Evolutionary conservation across 1,140 invertebrate genomes (phyloP).

Genomic region (Aleiodes sp.): DNA sequence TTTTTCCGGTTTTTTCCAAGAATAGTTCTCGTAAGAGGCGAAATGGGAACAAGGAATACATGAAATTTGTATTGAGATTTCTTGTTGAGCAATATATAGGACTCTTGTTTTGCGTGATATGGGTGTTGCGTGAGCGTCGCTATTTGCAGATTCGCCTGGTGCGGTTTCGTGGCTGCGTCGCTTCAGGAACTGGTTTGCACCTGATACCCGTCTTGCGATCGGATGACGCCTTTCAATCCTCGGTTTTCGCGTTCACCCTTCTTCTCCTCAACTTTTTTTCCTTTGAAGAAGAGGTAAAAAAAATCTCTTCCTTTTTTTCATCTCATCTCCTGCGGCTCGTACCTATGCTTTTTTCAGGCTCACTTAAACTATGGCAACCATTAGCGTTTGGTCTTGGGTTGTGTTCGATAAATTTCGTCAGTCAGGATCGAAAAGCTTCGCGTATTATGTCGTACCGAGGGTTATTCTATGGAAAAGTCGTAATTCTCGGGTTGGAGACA

Average conservation of each 20-base stretch:
- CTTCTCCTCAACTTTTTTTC: conserved; percentile 36
- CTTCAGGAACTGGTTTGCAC: conserved; percentile 62
- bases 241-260: conserved; percentile 2
- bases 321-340: conserved; percentile 19
- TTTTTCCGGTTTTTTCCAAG: too few species aligned
- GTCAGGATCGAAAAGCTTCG: conserved; percentile 20
- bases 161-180: conserved; percentile 36
- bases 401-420: conserved; percentile 33
- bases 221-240: conserved; percentile 63
- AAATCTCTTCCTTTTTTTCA: conserved; percentile 31
- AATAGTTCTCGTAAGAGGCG: too few species aligned
- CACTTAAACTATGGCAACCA: conserved; percentile 27
- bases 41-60: too few species aligned
- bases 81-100: neutral
- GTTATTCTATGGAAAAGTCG: too few species aligned
- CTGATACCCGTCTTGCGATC: conserved; percentile 61
- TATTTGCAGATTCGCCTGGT: conserved; percentile 49
- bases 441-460: neutral
- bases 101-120: conserved; percentile 25
- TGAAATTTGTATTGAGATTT: too few species aligned
- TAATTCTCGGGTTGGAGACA: too few species aligned
- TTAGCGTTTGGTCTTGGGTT: conserved; percentile 33
- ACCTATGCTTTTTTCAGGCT: conserved; percentile 12
- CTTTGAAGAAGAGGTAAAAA: too few species aligned
- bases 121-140: conserved; percentile 47